A percentile compares a stretch with the other conserved stretches of the same genome.
phyloP scores from a whole-genome alignment of 2,888 invertebrate species.

The Drosophila mettleri region DNA sequence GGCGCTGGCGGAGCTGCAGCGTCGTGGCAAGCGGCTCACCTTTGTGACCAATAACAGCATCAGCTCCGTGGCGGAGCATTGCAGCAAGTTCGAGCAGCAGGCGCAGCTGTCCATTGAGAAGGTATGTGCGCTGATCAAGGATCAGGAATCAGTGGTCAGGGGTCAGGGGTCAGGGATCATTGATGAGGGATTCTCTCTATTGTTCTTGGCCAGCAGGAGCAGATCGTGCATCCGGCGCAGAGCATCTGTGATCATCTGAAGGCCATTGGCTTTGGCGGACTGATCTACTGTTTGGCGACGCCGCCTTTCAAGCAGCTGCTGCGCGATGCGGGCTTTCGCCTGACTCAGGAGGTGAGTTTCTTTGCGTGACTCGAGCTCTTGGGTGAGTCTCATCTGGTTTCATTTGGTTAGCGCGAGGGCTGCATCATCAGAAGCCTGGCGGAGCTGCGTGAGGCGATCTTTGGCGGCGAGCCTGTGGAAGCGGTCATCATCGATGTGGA shows the following conservation, averaged over 20 bases:
- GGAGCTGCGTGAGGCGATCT: conserved; percentile 78
- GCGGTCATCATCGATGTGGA: conserved; percentile 86
- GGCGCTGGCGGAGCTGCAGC: conserved; percentile 83
- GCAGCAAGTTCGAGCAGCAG: conserved; percentile 67
- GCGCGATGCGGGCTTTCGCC: conserved; percentile 84
- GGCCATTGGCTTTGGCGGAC: conserved; percentile 84
- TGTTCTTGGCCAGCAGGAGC: conserved; percentile 35
- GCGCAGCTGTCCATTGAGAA: conserved; percentile 73
- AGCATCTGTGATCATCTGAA: conserved; percentile 86
- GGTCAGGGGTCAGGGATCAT: too few species aligned
- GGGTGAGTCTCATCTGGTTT: background rate
- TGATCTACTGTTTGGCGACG: conserved; percentile 85
- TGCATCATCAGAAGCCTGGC: conserved; percentile 51
- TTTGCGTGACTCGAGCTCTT: background rate
- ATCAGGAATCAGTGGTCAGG: too few species aligned
- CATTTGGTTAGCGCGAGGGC: conserved; percentile 41
- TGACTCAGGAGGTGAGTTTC: conserved; percentile 81
- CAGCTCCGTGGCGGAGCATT: conserved; percentile 69
- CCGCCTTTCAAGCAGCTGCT: conserved; percentile 82
- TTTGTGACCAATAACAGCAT: conserved; percentile 86
- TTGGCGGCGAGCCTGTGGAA: conserved; percentile 80
- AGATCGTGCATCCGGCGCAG: conserved; percentile 84
- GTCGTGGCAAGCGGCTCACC: conserved; percentile 84
- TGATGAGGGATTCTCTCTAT: too few species aligned
- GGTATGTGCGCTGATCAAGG: conserved; percentile 48